Evolutionary conservation across 2,888 invertebrate species (phyloP), one percentile per base, ranked within the genome.

Genomic region (Synergus itoensis): DNA sequence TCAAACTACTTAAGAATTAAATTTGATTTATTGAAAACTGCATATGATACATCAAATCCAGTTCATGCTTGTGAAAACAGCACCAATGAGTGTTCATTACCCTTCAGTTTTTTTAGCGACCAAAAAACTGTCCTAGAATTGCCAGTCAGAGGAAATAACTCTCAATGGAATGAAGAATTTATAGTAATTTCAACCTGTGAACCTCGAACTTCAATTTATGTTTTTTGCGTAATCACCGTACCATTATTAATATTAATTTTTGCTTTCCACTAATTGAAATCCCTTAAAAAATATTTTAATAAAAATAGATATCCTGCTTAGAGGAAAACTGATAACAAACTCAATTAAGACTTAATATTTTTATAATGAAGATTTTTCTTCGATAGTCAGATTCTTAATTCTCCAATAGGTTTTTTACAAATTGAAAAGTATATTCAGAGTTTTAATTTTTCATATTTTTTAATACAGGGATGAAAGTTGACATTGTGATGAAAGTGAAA

Each of bases 131-230:
- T 96, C 0, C 92, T 96, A 84, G 96, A 96, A 89, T 92, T 96
- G 0, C 96, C 96, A 0, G 91, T 95, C 0, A 93, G 93, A 86
- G 91, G 91, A 40, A 95, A 96, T 89, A 95, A 95, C 79, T 94
- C 95, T 0, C 92, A 95, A 0, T 96, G 95, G 95, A 96, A 96
- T 91, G 95, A 96, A 84, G 95, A 96, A 83, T 96, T 95, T 88
- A 94, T 96, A 14, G 95, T 96, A 4, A 93, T 95, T 40, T 95
- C 96, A 0, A 95, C 95, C 84, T 96, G 96, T 86, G 95, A 96
- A 87, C 96, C 96, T 0, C 93, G 96, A 82, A 96, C 96, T 0
- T 93, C 95, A 0, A 88, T 96, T 14, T 96, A 96, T 90, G 91
- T 95, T 43, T 89, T 94, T 64, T 96, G 96, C 88, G 95, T 95